Evolutionary conservation across 2,797 vertebrate species (phyloP).

Genomic region (Crax fasciolata): DNA sequence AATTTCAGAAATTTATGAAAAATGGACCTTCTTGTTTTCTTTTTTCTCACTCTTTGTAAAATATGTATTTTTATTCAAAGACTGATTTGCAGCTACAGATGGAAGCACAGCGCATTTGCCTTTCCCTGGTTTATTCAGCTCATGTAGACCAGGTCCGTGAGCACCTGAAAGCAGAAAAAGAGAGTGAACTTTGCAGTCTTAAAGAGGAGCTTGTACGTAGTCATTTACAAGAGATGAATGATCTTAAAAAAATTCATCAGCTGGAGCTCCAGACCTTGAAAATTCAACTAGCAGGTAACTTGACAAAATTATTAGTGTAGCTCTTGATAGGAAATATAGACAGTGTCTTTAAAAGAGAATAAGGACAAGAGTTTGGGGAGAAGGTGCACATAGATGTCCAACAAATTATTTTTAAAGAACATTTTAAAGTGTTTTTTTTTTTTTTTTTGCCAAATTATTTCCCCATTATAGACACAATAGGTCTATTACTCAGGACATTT

Average conservation of each 20-base stretch:
- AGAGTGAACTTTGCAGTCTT: slow-evolving; percentile 81
- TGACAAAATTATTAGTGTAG: background rate
- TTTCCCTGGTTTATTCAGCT: slow-evolving; percentile 92
- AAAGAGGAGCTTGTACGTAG: slow-evolving; percentile 82
- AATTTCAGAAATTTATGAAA: background rate
- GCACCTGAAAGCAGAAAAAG: slow-evolving; percentile 86
- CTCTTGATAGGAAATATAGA: background rate
- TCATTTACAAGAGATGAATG: slow-evolving; percentile 81
- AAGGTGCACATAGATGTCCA: background rate
- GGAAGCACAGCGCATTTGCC: slow-evolving; percentile 95
- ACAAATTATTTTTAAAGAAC: background rate
- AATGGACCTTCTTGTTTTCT: background rate
- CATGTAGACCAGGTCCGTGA: slow-evolving; percentile 90
- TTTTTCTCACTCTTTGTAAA: slow-evolving; percentile 21
- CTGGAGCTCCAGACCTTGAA: slow-evolving; percentile 77
- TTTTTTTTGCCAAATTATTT: background rate
- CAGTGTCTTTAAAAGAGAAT: background rate
- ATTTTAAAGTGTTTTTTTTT: background rate
- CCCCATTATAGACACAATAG: background rate
- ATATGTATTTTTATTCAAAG: slow-evolving; percentile 77
- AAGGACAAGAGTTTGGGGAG: background rate
- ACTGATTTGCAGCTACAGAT: slow-evolving; percentile 90
- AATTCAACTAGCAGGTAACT: slow-evolving; percentile 82
- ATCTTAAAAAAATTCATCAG: slow-evolving; percentile 80
- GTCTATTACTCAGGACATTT: background rate